Conservation (phyloP, 2,113 vertebrate species). For the Poeciliopsis prolifica region DNA sequence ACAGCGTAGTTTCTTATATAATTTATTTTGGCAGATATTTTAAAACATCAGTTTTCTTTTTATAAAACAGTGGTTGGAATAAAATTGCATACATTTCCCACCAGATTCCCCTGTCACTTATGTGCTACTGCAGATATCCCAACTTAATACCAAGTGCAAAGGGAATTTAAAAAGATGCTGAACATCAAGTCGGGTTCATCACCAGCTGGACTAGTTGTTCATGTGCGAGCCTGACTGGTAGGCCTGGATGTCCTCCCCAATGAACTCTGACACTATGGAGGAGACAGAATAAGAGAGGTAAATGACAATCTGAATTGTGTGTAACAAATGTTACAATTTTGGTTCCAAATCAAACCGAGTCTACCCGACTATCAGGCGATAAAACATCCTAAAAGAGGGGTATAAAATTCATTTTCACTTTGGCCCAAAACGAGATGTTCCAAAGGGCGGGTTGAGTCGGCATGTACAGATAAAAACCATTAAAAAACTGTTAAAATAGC, state of each 20-base stretch:
- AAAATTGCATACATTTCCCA: conserved; percentile 63
- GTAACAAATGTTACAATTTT: too few species aligned
- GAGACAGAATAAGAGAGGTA: conserved; percentile 14
- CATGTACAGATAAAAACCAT: too few species aligned
- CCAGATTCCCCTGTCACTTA: conserved; percentile 37
- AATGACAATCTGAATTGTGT: background rate
- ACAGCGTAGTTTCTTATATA: conserved; percentile 63
- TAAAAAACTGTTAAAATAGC: too few species aligned
- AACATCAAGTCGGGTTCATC: conserved; percentile 24
- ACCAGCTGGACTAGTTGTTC: conserved; percentile 68
- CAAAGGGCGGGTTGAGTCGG: too few species aligned
- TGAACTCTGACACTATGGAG: conserved; percentile 80
- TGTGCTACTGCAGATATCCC: conserved; percentile 41
- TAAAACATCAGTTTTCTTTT: conserved; percentile 76
- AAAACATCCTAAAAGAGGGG: too few species aligned
- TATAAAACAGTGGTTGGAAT: conserved; percentile 71
- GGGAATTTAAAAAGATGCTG: conserved; percentile 43
- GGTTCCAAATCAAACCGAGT: too few species aligned
- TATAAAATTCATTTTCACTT: too few species aligned
- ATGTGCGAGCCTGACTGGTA: conserved; percentile 71
- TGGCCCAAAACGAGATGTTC: too few species aligned
- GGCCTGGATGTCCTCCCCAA: conserved; percentile 80
- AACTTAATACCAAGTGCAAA: conserved; percentile 53
- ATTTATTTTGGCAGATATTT: conserved; percentile 80
- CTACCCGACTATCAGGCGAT: too few species aligned